Conservation (phyloP, 2,888 invertebrate genomes). For the Stenolophus ochropezus region DNA sequence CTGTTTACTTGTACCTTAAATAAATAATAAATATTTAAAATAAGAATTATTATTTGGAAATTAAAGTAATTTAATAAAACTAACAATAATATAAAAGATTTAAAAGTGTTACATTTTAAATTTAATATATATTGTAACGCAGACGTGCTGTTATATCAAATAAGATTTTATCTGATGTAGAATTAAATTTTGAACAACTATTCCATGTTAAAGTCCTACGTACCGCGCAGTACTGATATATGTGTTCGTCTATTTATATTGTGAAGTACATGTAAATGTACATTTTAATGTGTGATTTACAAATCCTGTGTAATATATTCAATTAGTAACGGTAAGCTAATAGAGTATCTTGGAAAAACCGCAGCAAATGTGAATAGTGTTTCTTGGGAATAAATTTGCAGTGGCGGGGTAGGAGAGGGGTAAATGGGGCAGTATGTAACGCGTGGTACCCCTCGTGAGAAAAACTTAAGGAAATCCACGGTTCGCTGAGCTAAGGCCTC, state of each 20-base stretch:
- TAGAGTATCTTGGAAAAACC: neutral
- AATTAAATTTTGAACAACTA: too few relatives aligned
- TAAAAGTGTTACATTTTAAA: too few relatives aligned
- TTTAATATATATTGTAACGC: too few relatives aligned
- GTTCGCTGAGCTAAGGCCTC: slow-evolving; percentile 69
- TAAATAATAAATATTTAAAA: too few relatives aligned
- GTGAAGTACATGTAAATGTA: neutral
- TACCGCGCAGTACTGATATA: neutral
- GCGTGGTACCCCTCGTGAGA: slow-evolving; percentile 67
- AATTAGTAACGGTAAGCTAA: neutral
- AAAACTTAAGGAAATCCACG: slow-evolving; percentile 68
- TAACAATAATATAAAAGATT: too few relatives aligned
- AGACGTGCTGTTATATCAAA: too few relatives aligned
- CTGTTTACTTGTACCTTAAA: too few relatives aligned
- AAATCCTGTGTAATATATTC: neutral
- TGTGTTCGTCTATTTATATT: neutral
- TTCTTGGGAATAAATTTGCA: slow-evolving; percentile 29
- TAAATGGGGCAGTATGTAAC: slow-evolving; percentile 61
- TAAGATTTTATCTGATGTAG: too few relatives aligned
- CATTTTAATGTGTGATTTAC: neutral
- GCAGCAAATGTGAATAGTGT: neutral
- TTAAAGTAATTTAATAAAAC: too few relatives aligned
- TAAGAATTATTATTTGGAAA: too few relatives aligned
- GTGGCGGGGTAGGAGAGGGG: neutral
- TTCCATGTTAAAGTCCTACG: too few relatives aligned